A percentile compares a stretch with the other conserved stretches of the same genome.
phyloP scores from a whole-genome alignment of 2,797 vertebrate species.

The Xiphophorus birchmanni region DNA sequence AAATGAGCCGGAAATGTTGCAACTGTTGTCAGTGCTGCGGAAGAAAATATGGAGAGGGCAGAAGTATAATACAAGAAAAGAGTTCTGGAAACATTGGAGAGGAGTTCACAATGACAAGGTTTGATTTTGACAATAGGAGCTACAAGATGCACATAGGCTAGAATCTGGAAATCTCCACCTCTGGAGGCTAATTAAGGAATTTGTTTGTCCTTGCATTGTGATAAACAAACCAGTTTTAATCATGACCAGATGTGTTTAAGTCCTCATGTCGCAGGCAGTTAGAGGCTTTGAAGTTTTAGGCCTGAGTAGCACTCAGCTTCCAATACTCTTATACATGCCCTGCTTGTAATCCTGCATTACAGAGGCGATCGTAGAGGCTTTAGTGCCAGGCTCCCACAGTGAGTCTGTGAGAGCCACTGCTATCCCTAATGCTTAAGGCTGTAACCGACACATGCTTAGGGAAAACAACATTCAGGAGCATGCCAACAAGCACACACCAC shows the following conservation, averaged over 20 bases:
- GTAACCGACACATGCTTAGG: slow-evolving; percentile 65
- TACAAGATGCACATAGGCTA: not conserved
- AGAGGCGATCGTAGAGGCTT: slow-evolving; percentile 60
- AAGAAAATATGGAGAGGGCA: not conserved
- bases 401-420: slow-evolving; percentile 54
- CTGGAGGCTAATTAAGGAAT: not conserved
- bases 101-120: not conserved
- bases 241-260: not conserved
- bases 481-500: slow-evolving; percentile 49
- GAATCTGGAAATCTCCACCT: not conserved
- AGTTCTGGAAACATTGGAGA: not conserved
- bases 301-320: slow-evolving; percentile 24
- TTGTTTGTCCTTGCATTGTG: slow-evolving; percentile 1
- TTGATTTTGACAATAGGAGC: slow-evolving; percentile 1
- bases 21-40: not conserved
- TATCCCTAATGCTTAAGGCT: slow-evolving; percentile 62
- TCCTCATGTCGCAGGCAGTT: slow-evolving; percentile 1
- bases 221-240: slow-evolving; percentile 4
- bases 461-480: slow-evolving; percentile 54
- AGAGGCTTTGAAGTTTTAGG: slow-evolving; percentile 1
- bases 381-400: slow-evolving; percentile 46
- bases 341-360: slow-evolving; percentile 69
- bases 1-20: slow-evolving; percentile 23
- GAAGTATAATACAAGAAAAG: not conserved
- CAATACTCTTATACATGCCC: slow-evolving; percentile 51